Base-by-base conservation (phyloP, 2,113 vertebrate species). In the Daboia siamensis region DNA sequence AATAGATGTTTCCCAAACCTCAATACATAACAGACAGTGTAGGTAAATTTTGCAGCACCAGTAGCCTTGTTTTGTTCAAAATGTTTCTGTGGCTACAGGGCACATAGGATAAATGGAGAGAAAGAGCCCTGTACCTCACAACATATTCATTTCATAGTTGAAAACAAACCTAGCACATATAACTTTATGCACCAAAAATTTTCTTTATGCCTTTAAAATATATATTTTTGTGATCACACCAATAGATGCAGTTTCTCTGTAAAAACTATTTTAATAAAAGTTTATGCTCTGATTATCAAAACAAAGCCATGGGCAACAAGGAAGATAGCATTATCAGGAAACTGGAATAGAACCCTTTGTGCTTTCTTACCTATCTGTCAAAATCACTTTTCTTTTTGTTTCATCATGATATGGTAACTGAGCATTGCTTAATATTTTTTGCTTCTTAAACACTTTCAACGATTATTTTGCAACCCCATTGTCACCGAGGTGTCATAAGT, bases 401-500 rank as follows among this genome's bases (percentile, higher is more conserved):
- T 80, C 39, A 39, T 80, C 74, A 48, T 46, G 51, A 13, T 24
- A 54, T 44, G 87, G 7, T 13, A 69, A 69, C 0, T 0, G 48
- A 87, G 11, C 23, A 5, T 17, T 44, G 4, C 24, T 69, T 29
- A 51, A 55, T 91, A 0, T 21, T 33, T 39, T 64, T 87, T 87
- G n/a, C 12, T 6, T 9, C 3, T 52, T 26, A 55, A 74, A 54
- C 23, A 44, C 5, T 52, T 88, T 33, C 13, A 1, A 44, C 44
- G 10, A 29, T 52, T 89, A 0, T 88, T 94, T 86, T 93, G 85
- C 90, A 91, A 88, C 90, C 94, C 56, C 84, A 57, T 20, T 90
- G 94, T 96, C 91, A 94, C 92, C 93, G 92, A 74, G 69, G 8
- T 90, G 74, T 91, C 93, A 91, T 90, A 91, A 91, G 88, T 0